Evolutionary conservation across 2,888 invertebrate genomes (phyloP), one percentile per base, ranked within the genome.

Genomic region (Ctena decussata): DNA sequence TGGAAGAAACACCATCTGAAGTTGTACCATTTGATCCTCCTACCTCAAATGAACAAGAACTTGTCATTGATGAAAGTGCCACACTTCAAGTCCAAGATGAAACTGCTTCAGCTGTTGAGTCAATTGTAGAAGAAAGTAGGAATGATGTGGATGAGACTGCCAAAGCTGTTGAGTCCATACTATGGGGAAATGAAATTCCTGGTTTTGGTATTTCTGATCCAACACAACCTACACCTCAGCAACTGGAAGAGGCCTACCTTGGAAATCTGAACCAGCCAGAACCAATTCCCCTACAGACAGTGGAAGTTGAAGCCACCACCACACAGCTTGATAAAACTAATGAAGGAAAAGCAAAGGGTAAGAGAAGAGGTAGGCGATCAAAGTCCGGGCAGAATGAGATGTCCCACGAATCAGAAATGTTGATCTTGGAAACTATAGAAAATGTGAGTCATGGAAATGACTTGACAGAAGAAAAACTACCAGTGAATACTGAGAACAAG

Each of bases 41-140:
- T 46, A 77, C 53, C 69, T 87, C 89, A 21, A 82, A 89, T 76
- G 84, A 89, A 77, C 86, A 87, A 57, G 87, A 87, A 27, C 84
- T 91, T 39, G 87, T 92, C 0, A 91, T 92, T 70, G 91, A 91
- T 89, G 91, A 90, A 74, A 85, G 87, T 60, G 84, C 86, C 0
- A 60, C 86, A 21, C 78, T 85, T n/a, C 90, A 90, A 81, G 90
- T 89, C 39, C 90, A 91, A 30, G 90, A 89, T 85, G 89, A 89
- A 70, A 89, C 86, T 21, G 88, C 89, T 39, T 75, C 80, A 2
- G 89, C 89, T 60, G 82, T 85, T n/a, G 86, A 86, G 46, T 80
- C 89, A 37, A 79, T 89, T 69, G 85, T 86, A n/a, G 78, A 73
- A 39, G 88, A 90, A 39, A 41, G 30, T 30, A 46, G 46, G 27